phyloP scores from a whole-genome alignment of 2,113 vertebrate genomes.

The Larimichthys crocea region DNA sequence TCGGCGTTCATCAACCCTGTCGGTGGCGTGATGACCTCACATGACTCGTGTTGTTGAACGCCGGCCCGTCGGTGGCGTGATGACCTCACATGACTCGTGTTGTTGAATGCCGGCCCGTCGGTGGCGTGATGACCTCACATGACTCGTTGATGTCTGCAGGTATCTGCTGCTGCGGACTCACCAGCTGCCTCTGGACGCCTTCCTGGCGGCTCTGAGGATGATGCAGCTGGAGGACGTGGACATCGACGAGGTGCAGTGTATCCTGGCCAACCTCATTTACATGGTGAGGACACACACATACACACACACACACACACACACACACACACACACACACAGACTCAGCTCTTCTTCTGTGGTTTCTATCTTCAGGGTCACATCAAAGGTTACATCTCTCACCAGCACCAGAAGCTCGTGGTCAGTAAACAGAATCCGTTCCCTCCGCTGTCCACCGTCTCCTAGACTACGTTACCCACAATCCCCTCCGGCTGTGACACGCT shows the following conservation, averaged over 20 bases:
- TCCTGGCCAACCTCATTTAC: slow-evolving; percentile 96
- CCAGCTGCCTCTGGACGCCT: slow-evolving; percentile 94
- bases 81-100: too few species aligned
- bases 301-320: background rate
- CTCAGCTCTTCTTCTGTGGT: slow-evolving; percentile 7
- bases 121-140: too few species aligned
- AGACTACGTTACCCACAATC: slow-evolving; percentile 70
- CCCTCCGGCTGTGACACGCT: background rate
- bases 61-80: too few species aligned
- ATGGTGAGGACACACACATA: slow-evolving; percentile 84
- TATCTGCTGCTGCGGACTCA: slow-evolving; percentile 93
- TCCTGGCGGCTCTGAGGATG: slow-evolving; percentile 92
- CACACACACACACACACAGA: too few species aligned
- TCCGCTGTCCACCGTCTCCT: slow-evolving; percentile 90
- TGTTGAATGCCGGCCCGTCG: too few species aligned
- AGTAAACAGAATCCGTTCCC: slow-evolving; percentile 99
- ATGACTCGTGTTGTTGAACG: too few species aligned
- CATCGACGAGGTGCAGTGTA: slow-evolving; percentile 96
- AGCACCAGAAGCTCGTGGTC: slow-evolving; percentile 98
- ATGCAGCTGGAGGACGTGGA: slow-evolving; percentile 96
- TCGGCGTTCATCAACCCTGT: too few species aligned
- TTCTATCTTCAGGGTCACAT: slow-evolving; percentile 90
- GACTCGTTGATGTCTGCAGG: slow-evolving; percentile 71
- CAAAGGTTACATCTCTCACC: slow-evolving; percentile 98
- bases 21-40: too few species aligned